Conservation (phyloP, 92 coral and sea anemone species). For the Scolanthus callimorphus region DNA sequence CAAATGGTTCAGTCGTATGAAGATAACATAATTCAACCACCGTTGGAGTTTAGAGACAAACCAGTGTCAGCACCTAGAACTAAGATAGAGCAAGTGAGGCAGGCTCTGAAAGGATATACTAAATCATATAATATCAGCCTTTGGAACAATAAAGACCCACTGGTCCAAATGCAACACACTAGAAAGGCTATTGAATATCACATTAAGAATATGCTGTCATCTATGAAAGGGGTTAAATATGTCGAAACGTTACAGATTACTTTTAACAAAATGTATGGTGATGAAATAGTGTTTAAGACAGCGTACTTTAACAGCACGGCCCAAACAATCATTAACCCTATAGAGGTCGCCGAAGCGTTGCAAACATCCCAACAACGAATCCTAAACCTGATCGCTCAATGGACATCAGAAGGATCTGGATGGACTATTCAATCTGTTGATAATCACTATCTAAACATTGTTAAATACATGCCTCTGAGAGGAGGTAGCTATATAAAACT, state of each 20-base stretch:
- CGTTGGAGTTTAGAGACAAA: not conserved
- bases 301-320: not conserved
- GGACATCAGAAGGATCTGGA: constrained; percentile 27
- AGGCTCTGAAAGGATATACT: not conserved
- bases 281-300: not conserved
- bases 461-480: constrained; percentile 11
- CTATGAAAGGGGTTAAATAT: not conserved
- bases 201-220: not conserved
- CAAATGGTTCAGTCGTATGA: not conserved
- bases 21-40: not conserved
- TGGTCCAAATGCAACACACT: not conserved
- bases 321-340: not conserved
- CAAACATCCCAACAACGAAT: constrained; percentile 4
- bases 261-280: not conserved
- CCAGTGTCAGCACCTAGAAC: not conserved
- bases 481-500: no score
- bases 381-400: not conserved
- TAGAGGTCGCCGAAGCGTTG: not conserved
- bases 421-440: constrained; percentile 15
- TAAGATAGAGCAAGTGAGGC: not conserved
- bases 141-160: not conserved
- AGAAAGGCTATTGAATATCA: not conserved
- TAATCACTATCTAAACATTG: constrained; percentile 1
- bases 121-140: not conserved
- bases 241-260: not conserved